phyloP scores from a whole-genome alignment of 2,113 vertebrate genomes.

The Daboia siamensis region DNA sequence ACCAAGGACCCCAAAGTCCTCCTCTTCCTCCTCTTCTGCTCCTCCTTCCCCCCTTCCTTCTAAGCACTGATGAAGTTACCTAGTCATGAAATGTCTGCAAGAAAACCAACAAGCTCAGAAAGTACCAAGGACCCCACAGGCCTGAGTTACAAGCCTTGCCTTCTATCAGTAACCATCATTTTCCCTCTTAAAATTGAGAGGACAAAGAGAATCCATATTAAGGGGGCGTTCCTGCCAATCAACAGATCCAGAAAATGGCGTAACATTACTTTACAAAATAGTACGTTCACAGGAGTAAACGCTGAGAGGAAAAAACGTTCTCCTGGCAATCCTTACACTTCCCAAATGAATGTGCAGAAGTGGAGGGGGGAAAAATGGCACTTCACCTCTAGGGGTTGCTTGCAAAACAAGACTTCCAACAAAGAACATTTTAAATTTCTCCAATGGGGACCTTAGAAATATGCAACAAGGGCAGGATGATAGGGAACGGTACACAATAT shows the following conservation, averaged over 20 bases:
- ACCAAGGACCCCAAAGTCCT: no score
- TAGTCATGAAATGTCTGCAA: background rate
- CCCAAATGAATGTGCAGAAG: background rate
- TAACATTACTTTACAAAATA: background rate
- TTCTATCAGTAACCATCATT: background rate
- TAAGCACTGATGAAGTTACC: background rate
- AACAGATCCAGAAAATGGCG: background rate
- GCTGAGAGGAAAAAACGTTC: background rate
- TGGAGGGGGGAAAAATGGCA: background rate
- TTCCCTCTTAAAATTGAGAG: background rate
- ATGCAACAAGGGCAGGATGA: background rate
- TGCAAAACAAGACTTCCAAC: background rate
- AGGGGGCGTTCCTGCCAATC: background rate
- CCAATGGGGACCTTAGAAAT: background rate
- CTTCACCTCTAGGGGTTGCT: slow-evolving; percentile 37
- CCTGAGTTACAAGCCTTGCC: background rate
- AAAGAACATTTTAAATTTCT: background rate
- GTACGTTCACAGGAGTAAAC: background rate
- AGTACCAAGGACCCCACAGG: background rate
- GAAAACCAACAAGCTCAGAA: background rate
- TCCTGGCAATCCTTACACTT: background rate
- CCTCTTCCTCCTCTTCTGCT: no score
- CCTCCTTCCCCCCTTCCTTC: background rate
- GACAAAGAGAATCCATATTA: background rate
- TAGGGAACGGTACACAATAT: background rate